Base-by-base conservation (phyloP, 2,113 vertebrate genomes). In the Callipepla squamata region DNA sequence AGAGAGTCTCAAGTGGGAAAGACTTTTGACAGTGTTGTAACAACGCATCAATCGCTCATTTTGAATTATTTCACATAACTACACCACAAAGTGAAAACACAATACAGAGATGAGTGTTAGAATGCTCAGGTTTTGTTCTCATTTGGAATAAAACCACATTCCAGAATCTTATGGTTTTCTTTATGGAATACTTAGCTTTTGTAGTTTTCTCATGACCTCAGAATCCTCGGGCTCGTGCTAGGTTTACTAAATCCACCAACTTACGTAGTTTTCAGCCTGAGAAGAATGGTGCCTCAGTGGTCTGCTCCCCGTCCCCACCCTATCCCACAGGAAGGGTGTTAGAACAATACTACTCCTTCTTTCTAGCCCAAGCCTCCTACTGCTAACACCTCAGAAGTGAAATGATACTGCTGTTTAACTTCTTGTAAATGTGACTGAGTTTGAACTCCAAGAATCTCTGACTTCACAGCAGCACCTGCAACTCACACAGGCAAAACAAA, bases 261-360 rank as follows among this genome's bases (percentile, higher is more conserved):
- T 89, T 34, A 72, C 9, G 65, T 26, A 4, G 0, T 47, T 95
- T 66, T 87, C 57, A 93, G 76, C 76, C 53, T 26, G 42, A 74
- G 55, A 92, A 92, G 89, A 95, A 94, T 75, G 61, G 89, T 38
- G 36, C 58, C 61, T 62, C 62, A 69, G 75, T 55, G 7, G 18
- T 69, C 78, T 87, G 63, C 89, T 82, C 91, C 84, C 89, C 70
- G 83, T 94, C 78, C 55, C 84, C 95, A 93, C 92, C 91, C 92
- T 89, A 7, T 94, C 92, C 95, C 94, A 91, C 94, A 96, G 96
- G 96, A 96, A 94, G 59, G 34, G 50, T 28, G 14, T 62, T 9
- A 77, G 89, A 96, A 94, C 94, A 96, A 94, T 91, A 58, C 79
- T 66, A 72, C 45, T 85, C 76, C 80, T 69, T 84, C 90, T 38